A percentile compares a stretch with the other conserved stretches of the same genome.
These are phyloP conservation scores for human DNA, from an alignment of 2,113 vertebrate species.

Conservation along the genomic window GRCh38 chr4:152720501-152721000, in stretches of 20 bases:
- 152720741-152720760: not conserved
- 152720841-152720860: not conserved
- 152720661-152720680: not conserved
- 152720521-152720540: not conserved
- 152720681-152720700: not conserved
- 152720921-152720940: not conserved
- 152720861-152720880: not conserved
- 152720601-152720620: not conserved
- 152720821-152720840: not conserved
- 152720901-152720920: not conserved
- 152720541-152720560: not conserved
- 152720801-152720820: not conserved
- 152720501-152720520: conserved; percentile 18
- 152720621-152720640: not conserved
- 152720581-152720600: not conserved
- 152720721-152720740: not conserved
- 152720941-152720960: not conserved
- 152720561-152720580: not conserved
- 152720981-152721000: not conserved
- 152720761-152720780: not conserved
- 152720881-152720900: not conserved
- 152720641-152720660: conserved; percentile 18
- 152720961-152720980: not conserved
- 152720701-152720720: not conserved
- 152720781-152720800: not conserved